Percentiles rank a stretch among this genome's conserved stretches.
These are phyloP conservation scores for Lycorma delicatula DNA, from an alignment of 1,140 invertebrate genomes.

Conservation along the genomic window DNA sequence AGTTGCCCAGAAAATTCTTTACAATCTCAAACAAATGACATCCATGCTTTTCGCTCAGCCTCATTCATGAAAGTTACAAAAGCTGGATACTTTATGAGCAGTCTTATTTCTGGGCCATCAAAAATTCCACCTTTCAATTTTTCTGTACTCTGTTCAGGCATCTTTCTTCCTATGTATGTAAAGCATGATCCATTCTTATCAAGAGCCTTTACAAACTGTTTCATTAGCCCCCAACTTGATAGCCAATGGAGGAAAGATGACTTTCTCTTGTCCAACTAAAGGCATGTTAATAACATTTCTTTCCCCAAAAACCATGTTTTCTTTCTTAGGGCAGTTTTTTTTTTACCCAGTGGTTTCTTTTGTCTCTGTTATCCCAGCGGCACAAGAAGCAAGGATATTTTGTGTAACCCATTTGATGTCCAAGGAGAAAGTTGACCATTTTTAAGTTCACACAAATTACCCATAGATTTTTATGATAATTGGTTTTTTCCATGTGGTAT, in stretches of 20 bases:
- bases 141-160: background rate
- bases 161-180: constrained; percentile 6
- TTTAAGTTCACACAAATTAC: no score
- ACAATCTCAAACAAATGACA: no score
- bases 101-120: constrained; percentile 8
- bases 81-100: background rate
- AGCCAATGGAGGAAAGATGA: background rate
- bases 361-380: no score
- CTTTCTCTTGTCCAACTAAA: constrained; percentile 12
- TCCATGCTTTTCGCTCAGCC: background rate
- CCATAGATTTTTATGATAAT: no score
- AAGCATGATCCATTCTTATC: constrained; percentile 10
- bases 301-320: constrained; percentile 15
- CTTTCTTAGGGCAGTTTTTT: constrained; percentile 12
- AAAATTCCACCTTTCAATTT: constrained; percentile 3
- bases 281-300: constrained; percentile 8
- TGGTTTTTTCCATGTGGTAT: no score
- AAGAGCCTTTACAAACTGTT: constrained; percentile 9
- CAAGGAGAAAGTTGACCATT: no score
- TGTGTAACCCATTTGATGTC: no score
- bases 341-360: constrained; percentile 1
- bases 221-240: no score
- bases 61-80: background rate
- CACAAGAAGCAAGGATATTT: no score
- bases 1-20: no score